Percentiles rank a stretch among this genome's conserved stretches.
phyloP scores from a whole-genome alignment of 2,113 vertebrate species.

The Gasterosteus aculeatus region DNA sequence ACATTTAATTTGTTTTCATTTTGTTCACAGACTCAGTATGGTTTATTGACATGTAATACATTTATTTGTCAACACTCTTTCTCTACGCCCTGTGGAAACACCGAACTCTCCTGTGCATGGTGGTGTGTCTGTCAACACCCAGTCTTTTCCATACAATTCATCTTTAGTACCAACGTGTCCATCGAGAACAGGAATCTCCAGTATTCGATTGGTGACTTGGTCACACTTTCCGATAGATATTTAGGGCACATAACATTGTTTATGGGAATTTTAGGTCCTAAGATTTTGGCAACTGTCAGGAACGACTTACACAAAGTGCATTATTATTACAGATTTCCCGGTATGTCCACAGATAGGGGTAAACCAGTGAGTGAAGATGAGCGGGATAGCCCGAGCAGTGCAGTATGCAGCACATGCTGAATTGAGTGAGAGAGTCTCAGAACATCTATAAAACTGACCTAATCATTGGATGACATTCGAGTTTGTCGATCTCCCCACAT shows the following conservation, averaged over 20 bases:
- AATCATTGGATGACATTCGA: constrained; percentile 16
- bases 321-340: constrained; percentile 49
- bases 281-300: constrained; percentile 21
- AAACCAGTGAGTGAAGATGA: constrained; percentile 16
- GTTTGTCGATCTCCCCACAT: constrained; percentile 23
- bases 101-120: constrained; percentile 17
- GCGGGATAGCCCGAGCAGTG: constrained; percentile 5
- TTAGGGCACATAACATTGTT: not conserved
- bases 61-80: constrained; percentile 26
- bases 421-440: constrained; percentile 3
- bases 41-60: constrained; percentile 16
- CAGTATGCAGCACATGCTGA: constrained; percentile 1
- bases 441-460: constrained; percentile 5
- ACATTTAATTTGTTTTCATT: constrained; percentile 19
- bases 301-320: constrained; percentile 67
- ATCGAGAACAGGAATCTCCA: not conserved
- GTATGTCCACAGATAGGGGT: constrained; percentile 32
- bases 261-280: constrained; percentile 18
- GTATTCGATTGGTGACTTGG: not conserved
- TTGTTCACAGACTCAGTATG: constrained; percentile 33
- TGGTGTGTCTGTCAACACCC: constrained; percentile 24
- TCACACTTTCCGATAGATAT: not conserved
- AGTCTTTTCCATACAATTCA: not conserved
- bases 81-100: constrained; percentile 31
- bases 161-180: constrained; percentile 1